Conservation (phyloP, 2,113 vertebrate species). For the Pteruthius melanotis region DNA sequence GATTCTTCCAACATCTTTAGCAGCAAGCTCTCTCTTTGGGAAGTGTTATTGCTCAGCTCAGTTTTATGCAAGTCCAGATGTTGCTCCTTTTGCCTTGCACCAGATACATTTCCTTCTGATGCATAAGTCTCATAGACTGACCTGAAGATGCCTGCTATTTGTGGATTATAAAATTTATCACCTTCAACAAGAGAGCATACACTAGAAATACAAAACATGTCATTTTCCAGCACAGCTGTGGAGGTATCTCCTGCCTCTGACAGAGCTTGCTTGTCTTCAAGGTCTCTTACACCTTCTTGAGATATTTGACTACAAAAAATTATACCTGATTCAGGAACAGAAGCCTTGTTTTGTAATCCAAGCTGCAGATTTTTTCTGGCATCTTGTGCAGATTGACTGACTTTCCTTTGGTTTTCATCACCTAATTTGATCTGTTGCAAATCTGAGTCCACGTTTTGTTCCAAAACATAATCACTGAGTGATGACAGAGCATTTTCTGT, state of each 20-base stretch:
- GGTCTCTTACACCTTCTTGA: background rate
- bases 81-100: background rate
- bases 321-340: background rate
- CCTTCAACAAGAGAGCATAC: conserved; percentile 80
- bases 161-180: conserved; percentile 71
- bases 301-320: background rate
- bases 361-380: background rate
- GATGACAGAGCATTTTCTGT: background rate
- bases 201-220: conserved; percentile 66
- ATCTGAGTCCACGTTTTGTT: background rate
- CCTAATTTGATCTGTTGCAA: background rate
- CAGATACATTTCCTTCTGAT: background rate
- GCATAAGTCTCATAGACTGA: background rate
- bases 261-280: background rate
- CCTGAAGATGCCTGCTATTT: conserved; percentile 76
- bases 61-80: background rate
- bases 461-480: background rate
- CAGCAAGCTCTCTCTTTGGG: background rate
- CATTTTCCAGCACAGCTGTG: background rate
- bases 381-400: background rate
- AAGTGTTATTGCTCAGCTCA: background rate
- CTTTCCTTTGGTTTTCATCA: background rate
- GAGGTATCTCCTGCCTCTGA: background rate
- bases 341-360: background rate
- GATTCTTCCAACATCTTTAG: background rate